Evolutionary conservation across 2,888 invertebrate species (phyloP).

Genomic region (Metalampra italica): DNA sequence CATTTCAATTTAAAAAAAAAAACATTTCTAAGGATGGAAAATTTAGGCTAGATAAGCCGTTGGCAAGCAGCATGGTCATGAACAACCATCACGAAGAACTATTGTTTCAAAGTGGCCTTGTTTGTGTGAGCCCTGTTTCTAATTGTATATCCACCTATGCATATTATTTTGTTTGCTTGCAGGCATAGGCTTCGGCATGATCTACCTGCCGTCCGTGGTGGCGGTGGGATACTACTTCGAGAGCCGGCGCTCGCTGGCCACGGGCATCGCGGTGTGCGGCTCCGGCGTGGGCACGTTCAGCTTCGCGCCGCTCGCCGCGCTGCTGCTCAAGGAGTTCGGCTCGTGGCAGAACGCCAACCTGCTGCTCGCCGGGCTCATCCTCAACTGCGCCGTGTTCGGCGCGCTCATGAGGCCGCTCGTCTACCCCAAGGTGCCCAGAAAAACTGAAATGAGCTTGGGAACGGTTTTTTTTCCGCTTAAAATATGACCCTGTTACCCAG

Average conservation of each 20-base stretch:
- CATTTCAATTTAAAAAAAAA: too few relatives aligned
- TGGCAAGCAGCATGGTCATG: too few relatives aligned
- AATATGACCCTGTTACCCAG: too few relatives aligned
- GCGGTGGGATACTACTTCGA: conserved; percentile 99
- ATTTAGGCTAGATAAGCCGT: too few relatives aligned
- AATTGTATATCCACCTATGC: too few relatives aligned
- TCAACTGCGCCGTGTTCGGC: conserved; percentile 94
- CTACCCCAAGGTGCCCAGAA: conserved; percentile 85
- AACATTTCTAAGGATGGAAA: too few relatives aligned
- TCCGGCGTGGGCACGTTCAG: conserved; percentile 96
- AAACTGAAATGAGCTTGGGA: background rate
- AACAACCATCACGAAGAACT: too few relatives aligned
- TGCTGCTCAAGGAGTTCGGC: conserved; percentile 86
- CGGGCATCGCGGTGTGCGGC: conserved; percentile 96
- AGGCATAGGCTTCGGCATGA: conserved; percentile 95
- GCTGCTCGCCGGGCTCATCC: conserved; percentile 93
- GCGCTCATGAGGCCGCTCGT: conserved; percentile 89
- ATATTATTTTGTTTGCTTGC: conserved; percentile 26
- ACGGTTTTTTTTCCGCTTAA: background rate
- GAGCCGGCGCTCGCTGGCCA: conserved; percentile 94
- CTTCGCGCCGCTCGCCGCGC: conserved; percentile 93
- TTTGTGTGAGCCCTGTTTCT: too few relatives aligned
- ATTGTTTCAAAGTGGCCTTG: too few relatives aligned
- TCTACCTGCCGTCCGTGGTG: conserved; percentile 97
- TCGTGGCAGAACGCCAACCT: conserved; percentile 95